Base-by-base conservation (phyloP, 2,797 vertebrate species). In the Petrocephalus schoutedeni region DNA sequence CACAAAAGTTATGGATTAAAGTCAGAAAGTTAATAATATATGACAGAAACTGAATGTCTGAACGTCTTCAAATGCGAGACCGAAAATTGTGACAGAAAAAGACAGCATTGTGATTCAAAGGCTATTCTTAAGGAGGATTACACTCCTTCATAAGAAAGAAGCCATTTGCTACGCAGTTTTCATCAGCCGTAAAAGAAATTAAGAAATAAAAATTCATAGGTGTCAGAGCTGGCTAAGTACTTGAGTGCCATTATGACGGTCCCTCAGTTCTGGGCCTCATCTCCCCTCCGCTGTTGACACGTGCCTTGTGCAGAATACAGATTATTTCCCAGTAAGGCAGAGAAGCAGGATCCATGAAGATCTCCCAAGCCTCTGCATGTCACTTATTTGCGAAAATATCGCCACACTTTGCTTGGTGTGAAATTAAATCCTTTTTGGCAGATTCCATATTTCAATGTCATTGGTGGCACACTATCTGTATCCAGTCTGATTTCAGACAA, bases 1-100 rank as follows among this genome's bases (percentile, higher is more conserved):
- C 95, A 95, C 94, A 95, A 95, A 96, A 95, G 94, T 94, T 95
- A 95, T 89, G 95, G 95, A 95, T 95, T 96, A 95, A 94, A 94
- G 94, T 93, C 93, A 93, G 91, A 95, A 96, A 95, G 92, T 95
- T 95, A 95, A 94, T 96, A 95, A 95, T 94, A 94, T 92, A 94
- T 94, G 94, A 92, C 93, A 93, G 89, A 88, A 92, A 94, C 96
- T 96, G 95, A 95, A 94, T 95, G 94, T 93, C 94, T 95, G 95
- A 95, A 95, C 95, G 95, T 94, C 91, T 93, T 94, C 92, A 92
- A 94, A 96, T 94, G 95, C 89, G 95, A 95, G 95, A 95, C 93
- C 96, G 95, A 95, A 95, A 94, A 94, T 93, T 93, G 94, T 94
- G 94, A 94, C 92, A 92, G 94, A 94, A 95, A 94, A 93, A 95